phyloP scores from a whole-genome alignment of 2,888 invertebrate species.

The Morpho helenor region DNA sequence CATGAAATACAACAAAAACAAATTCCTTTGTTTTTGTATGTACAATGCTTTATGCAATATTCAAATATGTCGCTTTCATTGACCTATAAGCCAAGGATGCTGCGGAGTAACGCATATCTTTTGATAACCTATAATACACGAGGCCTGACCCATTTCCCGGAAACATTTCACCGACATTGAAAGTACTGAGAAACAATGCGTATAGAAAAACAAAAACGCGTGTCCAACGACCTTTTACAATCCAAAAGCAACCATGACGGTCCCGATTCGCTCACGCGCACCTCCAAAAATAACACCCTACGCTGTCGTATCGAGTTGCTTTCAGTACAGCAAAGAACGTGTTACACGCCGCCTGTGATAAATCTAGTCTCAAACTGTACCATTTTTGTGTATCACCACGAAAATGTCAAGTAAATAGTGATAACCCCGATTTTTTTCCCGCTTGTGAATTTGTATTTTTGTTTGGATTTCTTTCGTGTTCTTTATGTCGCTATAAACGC shows the following conservation, averaged over 20 bases:
- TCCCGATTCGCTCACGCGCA: conserved; percentile 47
- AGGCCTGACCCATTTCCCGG: conserved; percentile 12
- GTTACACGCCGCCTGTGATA: conserved; percentile 63
- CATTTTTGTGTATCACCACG: conserved; percentile 28
- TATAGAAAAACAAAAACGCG: conserved; percentile 43
- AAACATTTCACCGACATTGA: conserved; percentile 24
- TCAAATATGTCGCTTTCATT: no score
- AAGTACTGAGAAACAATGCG: conserved; percentile 23
- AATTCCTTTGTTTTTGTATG: no score
- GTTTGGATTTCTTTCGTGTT: conserved; percentile 37
- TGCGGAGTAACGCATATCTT: no score
- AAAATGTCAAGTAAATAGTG: conserved; percentile 66
- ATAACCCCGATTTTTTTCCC: conserved; percentile 26
- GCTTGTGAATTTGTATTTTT: conserved; percentile 57
- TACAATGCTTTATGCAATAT: no score
- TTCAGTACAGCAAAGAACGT: conserved; percentile 55
- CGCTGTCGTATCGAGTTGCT: conserved; percentile 66
- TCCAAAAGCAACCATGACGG: conserved; percentile 71
- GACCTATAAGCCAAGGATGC: no score
- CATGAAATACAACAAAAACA: no score
- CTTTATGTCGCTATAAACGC: conserved; percentile 53
- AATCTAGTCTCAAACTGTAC: conserved; percentile 50
- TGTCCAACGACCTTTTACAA: conserved; percentile 75
- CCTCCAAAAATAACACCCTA: conserved; percentile 61
- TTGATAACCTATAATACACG: not conserved